Evolutionary conservation across 2,113 vertebrate genomes (phyloP), one percentile per base, ranked within the genome.

Genomic region (Melospiza melodia): DNA sequence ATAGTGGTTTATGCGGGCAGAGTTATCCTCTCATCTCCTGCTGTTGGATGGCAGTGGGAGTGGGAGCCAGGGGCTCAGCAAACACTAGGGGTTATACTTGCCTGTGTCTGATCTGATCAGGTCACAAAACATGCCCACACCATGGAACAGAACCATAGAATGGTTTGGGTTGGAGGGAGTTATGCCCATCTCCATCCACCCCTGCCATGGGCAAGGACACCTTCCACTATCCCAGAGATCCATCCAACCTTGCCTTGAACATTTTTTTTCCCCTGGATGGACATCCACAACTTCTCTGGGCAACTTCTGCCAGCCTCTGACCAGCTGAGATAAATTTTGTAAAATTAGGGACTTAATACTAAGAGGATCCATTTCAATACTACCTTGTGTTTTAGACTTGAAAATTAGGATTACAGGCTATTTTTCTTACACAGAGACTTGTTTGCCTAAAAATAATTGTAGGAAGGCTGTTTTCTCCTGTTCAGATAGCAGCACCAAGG

Each of bases 31-130:
- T 27, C 5, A 9, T 3, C 30, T 78, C 19, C 23, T 52, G 19
- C 21, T 77, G 17, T 35, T 72, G 44, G 23, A 48, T 25, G 78
- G 27, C 39, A 31, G 39, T 35, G 39, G 11, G 33, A 59, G 4
- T 9, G 15, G 9, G 33, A 83, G 7, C 10, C 19, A 17, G 11
- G 7, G 31, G 2, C 11, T 73, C 30, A n/a, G 20, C 19, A 49
- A n/a, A 17, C 5, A 22, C 8, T 1, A 11, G 6, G 3, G 2
- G 4, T 41, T 35, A 12, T 18, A 7, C 6, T 28, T 54, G 30
- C 7, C 24, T 62, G 4, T 5, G 8, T 22, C 22, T 14, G 48
- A 2, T 10, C 14, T n/a, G 16, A 54, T 15, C 15, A 37, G 9
- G 20, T 62, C 30, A 55, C 31, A 43, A 6, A 16, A 7, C 25